These are phyloP conservation scores for Plagodis dolabraria DNA, from an alignment of 2,888 invertebrate genomes.

Conservation along the genomic window DNA sequence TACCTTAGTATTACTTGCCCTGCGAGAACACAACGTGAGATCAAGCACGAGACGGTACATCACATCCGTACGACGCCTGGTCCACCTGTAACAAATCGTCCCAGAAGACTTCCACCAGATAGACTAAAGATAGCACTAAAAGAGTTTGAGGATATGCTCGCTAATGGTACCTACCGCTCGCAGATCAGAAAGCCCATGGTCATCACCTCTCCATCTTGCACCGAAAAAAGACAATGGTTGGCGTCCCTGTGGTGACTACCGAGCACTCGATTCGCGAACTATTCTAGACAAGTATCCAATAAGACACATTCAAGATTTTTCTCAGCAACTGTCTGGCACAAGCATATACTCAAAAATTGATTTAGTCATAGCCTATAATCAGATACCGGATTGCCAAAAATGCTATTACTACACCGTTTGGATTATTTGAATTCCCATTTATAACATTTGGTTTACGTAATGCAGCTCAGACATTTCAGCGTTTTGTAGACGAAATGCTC, in stretches of 20 bases:
- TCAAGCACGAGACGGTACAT: too few relatives aligned
- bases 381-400: constrained; percentile 60
- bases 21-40: too few relatives aligned
- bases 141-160: too few relatives aligned
- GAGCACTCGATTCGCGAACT: constrained; percentile 48
- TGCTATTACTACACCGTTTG: constrained; percentile 46
- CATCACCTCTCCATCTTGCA: too few relatives aligned
- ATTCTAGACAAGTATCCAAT: constrained; percentile 51
- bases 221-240: constrained; percentile 45
- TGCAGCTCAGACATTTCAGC: constrained; percentile 34
- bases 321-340: constrained; percentile 15
- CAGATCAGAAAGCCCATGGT: too few relatives aligned
- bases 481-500: constrained; percentile 22
- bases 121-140: too few relatives aligned
- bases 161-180: too few relatives aligned
- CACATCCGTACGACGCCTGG: too few relatives aligned
- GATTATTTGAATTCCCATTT: constrained; percentile 52
- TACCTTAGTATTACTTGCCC: too few relatives aligned
- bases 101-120: too few relatives aligned
- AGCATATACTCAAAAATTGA: constrained; percentile 30
- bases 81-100: too few relatives aligned
- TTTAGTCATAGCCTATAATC: constrained; percentile 52
- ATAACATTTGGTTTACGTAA: constrained; percentile 48
- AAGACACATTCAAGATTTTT: constrained; percentile 21
- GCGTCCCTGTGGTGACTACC: constrained; percentile 58